A percentile compares a stretch with the other conserved stretches of the same genome.
Conservation (phyloP, 1,140 invertebrate species). For the Phenacoccus solenopsis region DNA sequence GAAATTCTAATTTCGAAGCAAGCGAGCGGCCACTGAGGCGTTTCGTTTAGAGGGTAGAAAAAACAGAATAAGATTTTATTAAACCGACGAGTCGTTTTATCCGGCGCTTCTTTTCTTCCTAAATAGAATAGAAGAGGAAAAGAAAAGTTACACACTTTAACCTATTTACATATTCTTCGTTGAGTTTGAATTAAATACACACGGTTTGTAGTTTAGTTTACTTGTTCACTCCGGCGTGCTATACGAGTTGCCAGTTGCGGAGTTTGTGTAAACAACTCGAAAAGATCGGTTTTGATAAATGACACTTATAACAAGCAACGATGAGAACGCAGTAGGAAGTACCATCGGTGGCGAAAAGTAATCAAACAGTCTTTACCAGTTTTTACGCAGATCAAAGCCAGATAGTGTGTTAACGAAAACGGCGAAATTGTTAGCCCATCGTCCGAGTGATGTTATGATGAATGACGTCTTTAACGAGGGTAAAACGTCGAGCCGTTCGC, state of each 20-base stretch:
- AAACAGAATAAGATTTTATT: background rate
- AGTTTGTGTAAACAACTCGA: constrained; percentile 9
- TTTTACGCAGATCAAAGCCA: constrained; percentile 2
- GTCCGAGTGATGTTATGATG: constrained; percentile 13
- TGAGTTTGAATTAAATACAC: background rate
- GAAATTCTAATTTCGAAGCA: background rate
- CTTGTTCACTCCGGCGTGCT: background rate
- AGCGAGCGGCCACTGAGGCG: background rate
- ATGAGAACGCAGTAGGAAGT: background rate
- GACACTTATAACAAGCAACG: constrained; percentile 6
- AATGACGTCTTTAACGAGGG: background rate
- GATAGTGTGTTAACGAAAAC: background rate
- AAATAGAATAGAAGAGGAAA: background rate
- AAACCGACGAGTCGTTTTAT: background rate
- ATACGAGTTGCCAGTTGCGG: no score
- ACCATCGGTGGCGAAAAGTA: constrained; percentile 11
- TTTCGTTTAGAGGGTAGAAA: background rate
- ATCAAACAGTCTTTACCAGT: constrained; percentile 14
- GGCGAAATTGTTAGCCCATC: background rate
- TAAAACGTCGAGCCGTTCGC: no score
- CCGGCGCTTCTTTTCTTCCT: background rate
- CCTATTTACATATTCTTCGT: background rate
- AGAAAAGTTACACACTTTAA: background rate
- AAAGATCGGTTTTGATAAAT: constrained; percentile 13
- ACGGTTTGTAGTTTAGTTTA: background rate